Evolutionary conservation across 2,113 vertebrate genomes (phyloP).

Genomic region (Aix galericulata): DNA sequence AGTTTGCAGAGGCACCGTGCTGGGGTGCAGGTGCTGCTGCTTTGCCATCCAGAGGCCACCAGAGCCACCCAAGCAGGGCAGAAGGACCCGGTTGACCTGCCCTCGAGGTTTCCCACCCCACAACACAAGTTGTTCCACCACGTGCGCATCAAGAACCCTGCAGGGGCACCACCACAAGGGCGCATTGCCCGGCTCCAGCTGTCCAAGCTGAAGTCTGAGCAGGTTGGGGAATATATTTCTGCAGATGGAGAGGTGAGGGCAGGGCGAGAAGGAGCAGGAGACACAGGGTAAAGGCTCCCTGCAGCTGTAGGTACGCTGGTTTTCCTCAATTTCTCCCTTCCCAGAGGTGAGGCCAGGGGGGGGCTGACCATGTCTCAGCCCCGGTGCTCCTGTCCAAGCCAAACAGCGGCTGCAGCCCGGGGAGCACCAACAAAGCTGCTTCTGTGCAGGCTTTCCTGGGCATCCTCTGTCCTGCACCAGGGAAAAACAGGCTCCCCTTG

Average conservation of each 20-base stretch:
- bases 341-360: neutral
- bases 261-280: neutral
- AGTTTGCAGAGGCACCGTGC: neutral
- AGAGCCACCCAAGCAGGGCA: too few relatives aligned
- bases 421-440: neutral
- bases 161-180: neutral
- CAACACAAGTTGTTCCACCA: neutral
- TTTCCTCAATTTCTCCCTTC: neutral
- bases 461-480: accelerated
- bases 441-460: neutral
- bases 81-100: neutral
- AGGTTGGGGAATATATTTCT: neutral
- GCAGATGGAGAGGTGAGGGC: neutral
- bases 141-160: accelerated
- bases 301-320: accelerated
- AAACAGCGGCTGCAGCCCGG: neutral
- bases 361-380: neutral
- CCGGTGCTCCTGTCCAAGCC: neutral
- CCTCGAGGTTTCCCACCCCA: neutral
- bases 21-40: neutral
- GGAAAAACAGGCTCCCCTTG: slow-evolving; percentile 31
- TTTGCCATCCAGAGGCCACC: neutral
- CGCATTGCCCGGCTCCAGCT: accelerated
- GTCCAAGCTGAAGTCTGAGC: neutral
- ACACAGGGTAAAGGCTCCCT: neutral